Base-by-base conservation (phyloP, 2,797 vertebrate species). In the Alauda arvensis region DNA sequence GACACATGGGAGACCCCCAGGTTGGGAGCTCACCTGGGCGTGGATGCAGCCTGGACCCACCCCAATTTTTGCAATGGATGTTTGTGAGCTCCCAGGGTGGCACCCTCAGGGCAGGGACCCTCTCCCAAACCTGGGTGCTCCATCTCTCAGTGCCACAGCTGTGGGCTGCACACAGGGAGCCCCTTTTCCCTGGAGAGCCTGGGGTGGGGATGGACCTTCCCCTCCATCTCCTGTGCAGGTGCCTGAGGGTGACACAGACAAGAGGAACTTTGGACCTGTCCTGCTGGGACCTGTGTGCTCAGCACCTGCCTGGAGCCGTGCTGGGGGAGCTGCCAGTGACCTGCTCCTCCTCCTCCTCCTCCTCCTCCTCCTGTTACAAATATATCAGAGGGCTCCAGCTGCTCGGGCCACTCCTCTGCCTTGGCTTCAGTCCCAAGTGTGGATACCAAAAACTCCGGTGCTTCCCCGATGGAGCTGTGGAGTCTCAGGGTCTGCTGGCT, bases 201-300 rank as follows among this genome's bases (percentile, higher is more conserved):
- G 55, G 46, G 70, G 26, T 56, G 84, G 69, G 84, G 62, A 68
- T 25, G 33, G 37, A 80, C 77, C 49, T 80, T 62, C 49, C 37
- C 49, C 56, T 68, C 24, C 42, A 15, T 46, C 24, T 48, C 61
- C 68, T n/a, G 7, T 29, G 21, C 76, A 57, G 86, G 71, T 71
- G 31, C 72, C 65, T 9, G 31, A 65, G 71, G 77, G 26, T 39
- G 31, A 68, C 15, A 33, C 18, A 20, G 42, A 34, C 1, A 0
- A 24, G 79, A 43, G 19, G 93, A 77, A 85, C 94, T 91, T 93
- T 67, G 89, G 61, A 90, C 94, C 40, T 12, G 40, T 70, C 55
- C 29, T 0, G 3, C 2, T 0, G 2, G 7, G 40, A 24, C 55
- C 79, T 83, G 85, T 9, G 4, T 90, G 85, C 76, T 82, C 83